Base-by-base conservation (phyloP, 2,888 invertebrate genomes). In the Tetheella fluctuosa region DNA sequence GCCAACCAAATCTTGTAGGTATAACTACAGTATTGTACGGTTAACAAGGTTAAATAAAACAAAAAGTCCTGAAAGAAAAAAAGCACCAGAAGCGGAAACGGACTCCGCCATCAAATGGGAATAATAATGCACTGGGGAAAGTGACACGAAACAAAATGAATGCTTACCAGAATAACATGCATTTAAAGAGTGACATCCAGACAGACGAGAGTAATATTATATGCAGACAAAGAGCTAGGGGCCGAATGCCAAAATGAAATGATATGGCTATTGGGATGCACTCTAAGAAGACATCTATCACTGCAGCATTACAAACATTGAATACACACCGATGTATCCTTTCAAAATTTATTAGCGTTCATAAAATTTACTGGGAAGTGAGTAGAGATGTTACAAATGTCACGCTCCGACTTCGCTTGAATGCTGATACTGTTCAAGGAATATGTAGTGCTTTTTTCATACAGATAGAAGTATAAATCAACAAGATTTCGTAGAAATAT, bases 181-280 rank as follows among this genome's bases (percentile, higher is more conserved):
- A 10, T 48, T 48, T 15, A 2, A 42, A 17, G 20, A 48, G 48
- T 48, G 48, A 15, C 48, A 10, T 48, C 20, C 20, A 17, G 20
- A 20, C 10, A 48, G 48, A 20, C 8, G 20, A 48, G 20, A 48
- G 20, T 54, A 23, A 52, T 56, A 17, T 39, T 28, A 30, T 15
- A 30, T n/a, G 68, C 67, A 82, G 82, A 82, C 82, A 63, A 67
- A 70, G 68, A 65, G 61, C 60, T 61, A 59, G 59, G 57, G 64
- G 62, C 63, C 52, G 56, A 59, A 55, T 80, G 80, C 81, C 78
- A 79, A 80, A 48, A 59, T 52, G 52, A 54, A 59, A 59, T 61
- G 52, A 23, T 23, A 62, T 54, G 63, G 58, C 60, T 39, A 57
- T 58, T 62, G 48, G 56, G 42, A 12, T 59, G 12, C 30, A 34